Base-by-base conservation (phyloP, 2,113 vertebrate species). In the Bombycilla garrulus region DNA sequence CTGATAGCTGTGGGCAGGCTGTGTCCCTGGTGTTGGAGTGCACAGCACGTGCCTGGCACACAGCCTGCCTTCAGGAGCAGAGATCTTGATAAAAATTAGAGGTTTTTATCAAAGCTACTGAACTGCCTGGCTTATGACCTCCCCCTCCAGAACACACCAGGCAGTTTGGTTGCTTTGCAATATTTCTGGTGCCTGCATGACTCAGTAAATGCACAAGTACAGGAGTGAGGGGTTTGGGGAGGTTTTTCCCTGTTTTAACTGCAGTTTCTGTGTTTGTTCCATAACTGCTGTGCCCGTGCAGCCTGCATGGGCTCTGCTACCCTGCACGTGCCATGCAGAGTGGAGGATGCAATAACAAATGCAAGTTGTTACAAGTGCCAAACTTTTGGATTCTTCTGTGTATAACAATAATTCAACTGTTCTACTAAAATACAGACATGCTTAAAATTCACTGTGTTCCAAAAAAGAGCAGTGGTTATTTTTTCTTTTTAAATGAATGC, bases 321-420 rank as follows among this genome's bases (percentile, higher is more conserved):
- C 15, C 2, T 15, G 21, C 83, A 36, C 31, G 84, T 86, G 92
- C 97, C 81, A 47, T 44, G 91, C 62, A 3, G 60, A 86, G 60
- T 38, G 88, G 88, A 93, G 81, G 94, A 92, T 97, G 96, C 96
- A 97, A 92, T 98, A 97, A 97, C 77, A 88, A 95, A 95, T 72
- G 53, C 71, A 88, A 93, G 72, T 64, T 95, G 71, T 64, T 97
- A 42, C 17, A 97, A 97, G 97, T 98, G 98, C 98, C 98, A 98
- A 97, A 97, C 80, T 95, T 84, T 12, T 88, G 86, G 38, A 47
- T 95, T 97, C 86, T 77, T 95, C 48, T 94, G 50, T 95, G 65
- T 71, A 22, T 58, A 86, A 71, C 72, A 77, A 38, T 62, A 92
- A 83, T 76, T 40, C 38, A 96, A 20, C 31, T 82, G 44, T 78